Evolutionary conservation across 2,888 invertebrate species (phyloP).

Genomic region (Taenaris catops): DNA sequence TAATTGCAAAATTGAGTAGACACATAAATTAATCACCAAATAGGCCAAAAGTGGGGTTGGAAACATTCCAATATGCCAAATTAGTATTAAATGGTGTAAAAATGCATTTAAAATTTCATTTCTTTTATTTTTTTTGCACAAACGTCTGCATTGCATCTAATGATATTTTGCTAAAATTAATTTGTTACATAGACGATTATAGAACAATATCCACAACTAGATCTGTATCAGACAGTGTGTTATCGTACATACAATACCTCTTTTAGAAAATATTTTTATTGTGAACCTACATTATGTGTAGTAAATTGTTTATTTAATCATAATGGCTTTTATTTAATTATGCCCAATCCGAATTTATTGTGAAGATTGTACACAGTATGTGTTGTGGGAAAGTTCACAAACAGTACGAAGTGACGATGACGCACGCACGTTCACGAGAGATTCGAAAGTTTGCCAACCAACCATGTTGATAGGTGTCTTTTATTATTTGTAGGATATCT

Average conservation of each 20-base stretch:
- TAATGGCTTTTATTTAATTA: slow-evolving; percentile 43
- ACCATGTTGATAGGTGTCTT: no score
- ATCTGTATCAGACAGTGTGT: slow-evolving; percentile 70
- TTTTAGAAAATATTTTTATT: slow-evolving; percentile 75
- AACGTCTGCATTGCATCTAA: slow-evolving; percentile 20
- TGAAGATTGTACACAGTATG: no score
- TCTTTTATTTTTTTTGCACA: slow-evolving; percentile 23
- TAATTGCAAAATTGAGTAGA: no score
- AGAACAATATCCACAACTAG: slow-evolving; percentile 42
- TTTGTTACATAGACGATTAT: slow-evolving; percentile 23
- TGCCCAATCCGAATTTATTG: not conserved
- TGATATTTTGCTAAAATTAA: slow-evolving; percentile 17
- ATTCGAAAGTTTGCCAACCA: no score
- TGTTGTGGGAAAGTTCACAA: no score
- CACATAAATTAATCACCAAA: no score
- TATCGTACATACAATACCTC: slow-evolving; percentile 52
- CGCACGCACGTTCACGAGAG: no score
- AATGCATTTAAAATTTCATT: slow-evolving; percentile 30
- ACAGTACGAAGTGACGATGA: no score
- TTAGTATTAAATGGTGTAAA: slow-evolving; percentile 42
- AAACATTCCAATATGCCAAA: slow-evolving; percentile 73
- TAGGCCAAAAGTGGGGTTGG: slow-evolving; percentile 49
- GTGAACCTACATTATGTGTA: slow-evolving; percentile 79
- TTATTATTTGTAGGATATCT: no score
- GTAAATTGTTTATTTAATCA: slow-evolving; percentile 80